Base-by-base conservation (phyloP, 92 coral and sea anemone species). In the Actinernus sp. region DNA sequence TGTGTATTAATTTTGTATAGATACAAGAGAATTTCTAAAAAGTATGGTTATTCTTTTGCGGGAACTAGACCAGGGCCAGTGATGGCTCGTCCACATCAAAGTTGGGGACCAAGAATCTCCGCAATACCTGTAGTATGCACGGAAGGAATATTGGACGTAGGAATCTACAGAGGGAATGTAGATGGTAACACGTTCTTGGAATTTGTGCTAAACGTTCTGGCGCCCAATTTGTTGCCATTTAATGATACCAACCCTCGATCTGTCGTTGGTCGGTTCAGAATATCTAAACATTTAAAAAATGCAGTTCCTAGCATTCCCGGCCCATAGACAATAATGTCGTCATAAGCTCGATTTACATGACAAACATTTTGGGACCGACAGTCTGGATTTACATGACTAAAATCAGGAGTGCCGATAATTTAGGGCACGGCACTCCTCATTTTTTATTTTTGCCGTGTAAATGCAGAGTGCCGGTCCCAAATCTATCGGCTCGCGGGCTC, bases 21-120 rank as follows among this genome's bases (percentile, higher is more conserved):
- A n/a, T 24, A 26, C 57, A 50, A 50, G 14, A 20, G 57, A 20
- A 50, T 50, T 4, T 20, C 26, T 14, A 50, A 29, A 26, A 26
- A 50, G 11, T 50, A 54, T 56, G 77, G 66, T 8, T 26, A 54
- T 38, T 7, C 53, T 34, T 37, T 37, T 12, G 36, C 6, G n/a
- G 77, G 77, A 37, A 30, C 45, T 14, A 46, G 77, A 31, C 65
- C 75, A 67, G 53, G 17, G 53, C 12, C 52, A 8, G 77, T 61
- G 58, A 20, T 53, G 2, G 47, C 20, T 23, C 57, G 58, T 24
- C 3, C 49, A 12, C 60, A 12, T 6, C 25, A 33, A 18, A 27
- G 56, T 22, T 73, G 81, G 71, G 81, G 81, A 12, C 62, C 81
- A n/a, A 61, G 81, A 26, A 73, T 73, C 16, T 30, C 81, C 3